A percentile compares a stretch with the other conserved stretches of the same genome.
phyloP scores from a whole-genome alignment of 2,888 invertebrate genomes.

The Ophonus ardosiacus region DNA sequence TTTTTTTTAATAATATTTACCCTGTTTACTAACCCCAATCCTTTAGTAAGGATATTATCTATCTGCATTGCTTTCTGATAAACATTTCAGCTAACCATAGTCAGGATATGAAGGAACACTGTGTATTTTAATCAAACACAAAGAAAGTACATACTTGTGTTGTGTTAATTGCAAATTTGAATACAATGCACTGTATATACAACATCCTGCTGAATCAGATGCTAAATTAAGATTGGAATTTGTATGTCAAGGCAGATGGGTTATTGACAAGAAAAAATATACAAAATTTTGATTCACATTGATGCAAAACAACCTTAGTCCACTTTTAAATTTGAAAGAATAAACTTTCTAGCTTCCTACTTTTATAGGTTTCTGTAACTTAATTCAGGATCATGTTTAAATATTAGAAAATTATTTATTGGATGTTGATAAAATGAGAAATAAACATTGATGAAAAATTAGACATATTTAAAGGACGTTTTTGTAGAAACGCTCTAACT shows the following conservation, averaged over 20 bases:
- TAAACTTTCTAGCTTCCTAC: too few relatives aligned
- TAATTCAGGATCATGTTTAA: too few relatives aligned
- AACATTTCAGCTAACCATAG: constrained; percentile 18
- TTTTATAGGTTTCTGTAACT: too few relatives aligned
- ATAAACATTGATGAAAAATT: too few relatives aligned
- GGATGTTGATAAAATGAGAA: too few relatives aligned
- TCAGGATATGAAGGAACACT: constrained; percentile 52
- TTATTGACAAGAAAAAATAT: not conserved
- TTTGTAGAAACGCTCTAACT: too few relatives aligned
- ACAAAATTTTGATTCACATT: too few relatives aligned
- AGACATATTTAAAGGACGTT: too few relatives aligned
- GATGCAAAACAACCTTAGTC: too few relatives aligned
- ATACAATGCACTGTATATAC: constrained; percentile 54
- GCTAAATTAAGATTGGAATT: not conserved
- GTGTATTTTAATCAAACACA: constrained; percentile 21
- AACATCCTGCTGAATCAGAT: constrained; percentile 54
- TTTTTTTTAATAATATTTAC: not conserved
- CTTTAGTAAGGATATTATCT: not conserved
- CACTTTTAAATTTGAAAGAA: too few relatives aligned
- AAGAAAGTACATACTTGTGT: not conserved
- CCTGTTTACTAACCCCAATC: not conserved
- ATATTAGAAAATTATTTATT: too few relatives aligned
- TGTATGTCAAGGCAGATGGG: not conserved
- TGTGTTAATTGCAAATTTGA: constrained; percentile 50
- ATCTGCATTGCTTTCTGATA: not conserved